These are phyloP conservation scores for Tenualosa ilisha DNA, from an alignment of 2,797 vertebrate species.

Conservation along the genomic window DNA sequence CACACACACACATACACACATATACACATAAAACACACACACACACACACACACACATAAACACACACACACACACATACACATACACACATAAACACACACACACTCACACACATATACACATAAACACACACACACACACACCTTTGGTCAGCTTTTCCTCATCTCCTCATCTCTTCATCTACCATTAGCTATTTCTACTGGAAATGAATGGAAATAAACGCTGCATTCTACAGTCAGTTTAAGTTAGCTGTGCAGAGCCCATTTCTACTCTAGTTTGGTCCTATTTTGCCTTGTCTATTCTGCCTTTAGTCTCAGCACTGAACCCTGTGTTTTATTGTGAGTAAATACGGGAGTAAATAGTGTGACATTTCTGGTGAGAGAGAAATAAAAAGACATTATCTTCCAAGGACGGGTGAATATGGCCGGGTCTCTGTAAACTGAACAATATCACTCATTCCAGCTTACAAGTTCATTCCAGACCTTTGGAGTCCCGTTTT, in stretches of 20 bases:
- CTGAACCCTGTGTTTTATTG: too few relatives aligned
- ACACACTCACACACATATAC: too few relatives aligned
- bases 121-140: too few relatives aligned
- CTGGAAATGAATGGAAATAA: background rate
- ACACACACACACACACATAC: background rate
- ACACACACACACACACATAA: background rate
- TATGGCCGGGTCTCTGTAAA: background rate
- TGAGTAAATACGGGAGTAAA: too few relatives aligned
- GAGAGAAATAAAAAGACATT: too few relatives aligned
- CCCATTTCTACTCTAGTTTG: background rate
- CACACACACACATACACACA: background rate
- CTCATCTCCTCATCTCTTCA: background rate
- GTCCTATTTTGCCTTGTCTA: too few relatives aligned
- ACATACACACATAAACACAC: too few relatives aligned
- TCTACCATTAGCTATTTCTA: background rate
- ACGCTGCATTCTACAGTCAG: background rate
- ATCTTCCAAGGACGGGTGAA: background rate
- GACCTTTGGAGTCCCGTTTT: background rate
- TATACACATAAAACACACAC: background rate
- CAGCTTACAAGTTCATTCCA: background rate
- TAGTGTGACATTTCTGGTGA: too few relatives aligned
- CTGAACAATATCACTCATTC: background rate
- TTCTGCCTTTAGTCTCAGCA: too few relatives aligned
- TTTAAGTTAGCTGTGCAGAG: too few relatives aligned
- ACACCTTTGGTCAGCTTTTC: background rate